Evolutionary conservation across 2,113 vertebrate genomes (phyloP), one percentile per base, ranked within the genome.

Genomic region (Miniopterus natalensis): DNA sequence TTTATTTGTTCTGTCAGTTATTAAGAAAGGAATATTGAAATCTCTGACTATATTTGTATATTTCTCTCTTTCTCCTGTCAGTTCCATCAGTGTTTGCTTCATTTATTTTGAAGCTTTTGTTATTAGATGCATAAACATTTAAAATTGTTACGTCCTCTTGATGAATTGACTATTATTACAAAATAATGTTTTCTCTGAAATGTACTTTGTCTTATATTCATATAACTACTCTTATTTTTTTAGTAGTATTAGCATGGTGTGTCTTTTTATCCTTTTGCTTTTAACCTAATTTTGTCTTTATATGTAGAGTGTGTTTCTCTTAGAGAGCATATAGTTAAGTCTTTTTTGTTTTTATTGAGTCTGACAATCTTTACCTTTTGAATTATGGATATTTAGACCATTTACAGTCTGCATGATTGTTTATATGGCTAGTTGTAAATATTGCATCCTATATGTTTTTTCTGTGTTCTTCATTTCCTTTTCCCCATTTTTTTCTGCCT

Each of bases 81-180:
- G 31, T 83, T 71, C 53, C 77, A 17, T 71, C 21, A 81, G 13
- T 61, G 65, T 88, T 92, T 83, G 18, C 15, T 77, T 70, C 25
- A 61, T 42, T 70, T 77, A 84, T 85, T 94, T 80, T 81, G 31
- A 86, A 77, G 13, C 53, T 83, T 36, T 81, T 94, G 8, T 81
- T 92, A 59, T 81, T 94, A 80, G 40, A n/a, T 74, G 4, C 3
- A 17, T 79, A 78, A 65, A 55, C 25, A 61, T 49, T 70, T 84
- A 53, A 49, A 3, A 57, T 55, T 83, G 6, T 45, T 85, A 36
- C 70, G 11, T 79, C 51, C 8, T 94, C 8, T 57, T 84, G 29
- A 80, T 79, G 10, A 84, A 59, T 88, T 95, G 17, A 65, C 61
- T 95, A 20, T 65, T 87, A 79, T 53, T 84, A 45, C 84, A 29